These are phyloP conservation scores for Tenebrio molitor DNA, from an alignment of 1,140 invertebrate genomes.

Conservation along the genomic window DNA sequence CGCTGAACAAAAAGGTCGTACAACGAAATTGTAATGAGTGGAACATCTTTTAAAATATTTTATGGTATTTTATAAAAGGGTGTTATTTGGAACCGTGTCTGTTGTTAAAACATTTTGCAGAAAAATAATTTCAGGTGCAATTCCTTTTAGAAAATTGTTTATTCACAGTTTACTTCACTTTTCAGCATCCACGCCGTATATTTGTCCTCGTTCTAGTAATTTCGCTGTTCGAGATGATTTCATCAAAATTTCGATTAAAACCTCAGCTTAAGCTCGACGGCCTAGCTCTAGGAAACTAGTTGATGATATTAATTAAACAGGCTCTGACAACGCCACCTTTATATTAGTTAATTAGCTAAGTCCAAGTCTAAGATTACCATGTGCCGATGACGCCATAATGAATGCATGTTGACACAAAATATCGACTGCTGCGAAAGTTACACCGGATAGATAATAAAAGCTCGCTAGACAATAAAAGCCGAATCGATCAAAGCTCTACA, in stretches of 20 bases:
- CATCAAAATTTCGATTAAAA: neutral
- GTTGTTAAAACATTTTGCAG: no score
- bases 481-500: constrained; percentile 15
- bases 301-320: constrained; percentile 1
- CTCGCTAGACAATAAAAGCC: constrained; percentile 4
- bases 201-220: no score
- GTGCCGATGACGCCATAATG: constrained; percentile 1
- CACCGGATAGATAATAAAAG: neutral
- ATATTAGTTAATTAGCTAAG: constrained; percentile 35
- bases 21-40: no score
- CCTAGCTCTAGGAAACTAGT: neutral
- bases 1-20: no score
- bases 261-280: neutral
- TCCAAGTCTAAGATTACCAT: constrained; percentile 23
- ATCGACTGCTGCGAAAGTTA: constrained; percentile 12
- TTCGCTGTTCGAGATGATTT: no score
- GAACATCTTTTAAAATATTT: no score
- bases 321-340: neutral
- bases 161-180: no score
- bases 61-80: no score
- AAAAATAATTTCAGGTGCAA: no score
- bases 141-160: no score
- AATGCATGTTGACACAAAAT: constrained; percentile 16
- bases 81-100: no score
- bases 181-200: no score